Percentiles rank a stretch among this genome's conserved stretches.
Conservation (phyloP, 2,113 vertebrate species). For the Plecturocebus donacophilus region DNA sequence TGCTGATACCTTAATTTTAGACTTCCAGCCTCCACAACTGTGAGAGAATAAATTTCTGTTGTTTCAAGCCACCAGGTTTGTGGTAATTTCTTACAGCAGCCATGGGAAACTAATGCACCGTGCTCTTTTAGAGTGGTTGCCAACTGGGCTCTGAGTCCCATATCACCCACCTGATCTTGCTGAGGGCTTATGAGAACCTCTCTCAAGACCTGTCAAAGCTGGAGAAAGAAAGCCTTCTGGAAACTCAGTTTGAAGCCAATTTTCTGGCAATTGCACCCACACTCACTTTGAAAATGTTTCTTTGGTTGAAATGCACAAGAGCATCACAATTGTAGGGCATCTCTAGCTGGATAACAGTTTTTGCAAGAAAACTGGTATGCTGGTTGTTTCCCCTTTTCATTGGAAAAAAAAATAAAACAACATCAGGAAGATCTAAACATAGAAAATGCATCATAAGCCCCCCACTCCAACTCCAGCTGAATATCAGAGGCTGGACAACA, state of each 20-base stretch:
- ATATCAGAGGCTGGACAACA: background rate
- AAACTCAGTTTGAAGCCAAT: background rate
- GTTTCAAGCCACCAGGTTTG: background rate
- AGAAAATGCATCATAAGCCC: slow-evolving; percentile 50
- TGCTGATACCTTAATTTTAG: background rate
- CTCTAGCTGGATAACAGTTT: background rate
- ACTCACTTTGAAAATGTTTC: slow-evolving; percentile 50
- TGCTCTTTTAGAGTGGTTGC: background rate
- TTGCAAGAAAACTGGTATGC: background rate
- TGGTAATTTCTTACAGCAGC: background rate
- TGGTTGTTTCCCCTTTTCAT: background rate
- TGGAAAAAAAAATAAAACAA: slow-evolving; percentile 36
- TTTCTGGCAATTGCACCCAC: background rate
- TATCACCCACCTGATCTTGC: slow-evolving; percentile 37
- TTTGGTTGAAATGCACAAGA: background rate
- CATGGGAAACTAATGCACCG: background rate
- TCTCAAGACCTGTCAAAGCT: background rate
- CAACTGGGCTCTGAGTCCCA: background rate
- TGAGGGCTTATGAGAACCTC: background rate
- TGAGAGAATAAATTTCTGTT: background rate
- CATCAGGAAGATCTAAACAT: slow-evolving; percentile 57
- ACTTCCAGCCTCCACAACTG: background rate
- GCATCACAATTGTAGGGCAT: background rate
- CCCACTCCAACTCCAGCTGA: background rate
- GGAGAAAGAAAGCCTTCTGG: slow-evolving; percentile 1